phyloP scores from a whole-genome alignment of 2,113 vertebrate species.

The human (Homo sapiens) region DNA sequence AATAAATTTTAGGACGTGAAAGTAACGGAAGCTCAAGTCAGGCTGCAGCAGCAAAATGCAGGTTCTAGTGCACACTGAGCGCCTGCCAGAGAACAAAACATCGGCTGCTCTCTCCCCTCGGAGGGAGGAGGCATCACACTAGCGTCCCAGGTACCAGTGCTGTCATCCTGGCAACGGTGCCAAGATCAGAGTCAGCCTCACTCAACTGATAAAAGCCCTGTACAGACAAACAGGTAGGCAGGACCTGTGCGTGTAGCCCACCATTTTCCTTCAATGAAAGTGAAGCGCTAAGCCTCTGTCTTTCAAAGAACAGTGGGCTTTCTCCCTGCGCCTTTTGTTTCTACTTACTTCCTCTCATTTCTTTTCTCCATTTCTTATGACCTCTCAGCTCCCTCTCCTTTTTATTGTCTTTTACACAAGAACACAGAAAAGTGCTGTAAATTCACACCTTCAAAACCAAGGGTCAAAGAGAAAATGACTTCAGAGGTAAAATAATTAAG shows the following conservation, averaged over 20 bases:
- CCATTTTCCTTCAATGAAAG: rapidly evolving
- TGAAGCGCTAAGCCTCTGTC: neutral
- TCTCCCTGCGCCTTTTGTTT: neutral
- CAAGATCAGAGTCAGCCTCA: neutral
- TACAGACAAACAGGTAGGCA: neutral
- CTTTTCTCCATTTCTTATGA: neutral
- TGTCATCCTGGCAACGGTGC: too few relatives aligned
- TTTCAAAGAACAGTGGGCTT: neutral
- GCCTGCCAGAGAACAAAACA: neutral
- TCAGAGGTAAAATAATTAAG: neutral
- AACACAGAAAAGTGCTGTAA: neutral
- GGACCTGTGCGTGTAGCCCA: neutral
- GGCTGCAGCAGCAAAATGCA: neutral
- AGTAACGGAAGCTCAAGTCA: neutral
- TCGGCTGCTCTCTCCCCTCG: rapidly evolving
- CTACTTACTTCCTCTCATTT: neutral
- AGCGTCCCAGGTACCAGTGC: neutral
- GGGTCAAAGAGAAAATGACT: neutral
- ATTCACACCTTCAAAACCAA: neutral
- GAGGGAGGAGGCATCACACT: rapidly evolving
- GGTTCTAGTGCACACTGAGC: neutral
- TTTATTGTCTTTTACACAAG: neutral
- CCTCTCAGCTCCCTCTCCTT: neutral
- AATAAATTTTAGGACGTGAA: neutral
- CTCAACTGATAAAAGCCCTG: rapidly evolving